phyloP scores from a whole-genome alignment of 2,888 invertebrate species.

The Homarus gammarus region DNA sequence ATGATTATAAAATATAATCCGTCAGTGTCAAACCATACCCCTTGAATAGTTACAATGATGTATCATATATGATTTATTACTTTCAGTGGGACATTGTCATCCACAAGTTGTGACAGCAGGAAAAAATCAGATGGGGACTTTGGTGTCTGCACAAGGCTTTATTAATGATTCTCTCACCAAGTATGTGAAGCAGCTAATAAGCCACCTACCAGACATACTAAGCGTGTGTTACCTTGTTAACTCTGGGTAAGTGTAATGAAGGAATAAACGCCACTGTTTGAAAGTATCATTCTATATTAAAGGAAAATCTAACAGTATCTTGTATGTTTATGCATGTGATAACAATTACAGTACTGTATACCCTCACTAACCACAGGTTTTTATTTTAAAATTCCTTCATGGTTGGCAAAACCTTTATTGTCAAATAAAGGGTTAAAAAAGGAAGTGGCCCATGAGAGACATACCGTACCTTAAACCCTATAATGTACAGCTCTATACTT shows the following conservation, averaged over 20 bases:
- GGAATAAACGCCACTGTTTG: no score
- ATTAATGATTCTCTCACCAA: slow-evolving; percentile 80
- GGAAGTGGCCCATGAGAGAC: no score
- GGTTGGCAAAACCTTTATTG: no score
- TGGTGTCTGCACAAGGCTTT: slow-evolving; percentile 81
- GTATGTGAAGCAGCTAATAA: slow-evolving; percentile 80
- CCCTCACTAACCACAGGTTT: no score
- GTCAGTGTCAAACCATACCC: neutral
- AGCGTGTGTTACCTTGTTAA: slow-evolving; percentile 81
- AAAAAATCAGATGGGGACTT: slow-evolving; percentile 80
- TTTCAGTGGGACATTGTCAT: slow-evolving; percentile 80
- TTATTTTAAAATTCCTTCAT: no score
- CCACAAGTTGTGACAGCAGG: slow-evolving; percentile 81
- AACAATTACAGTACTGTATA: no score
- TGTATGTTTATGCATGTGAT: no score
- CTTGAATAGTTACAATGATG: neutral
- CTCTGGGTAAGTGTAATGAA: slow-evolving; percentile 81
- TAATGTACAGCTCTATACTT: no score
- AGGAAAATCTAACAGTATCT: no score
- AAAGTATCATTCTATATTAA: no score
- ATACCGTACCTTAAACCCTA: no score
- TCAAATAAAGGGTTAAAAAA: no score
- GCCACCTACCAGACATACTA: slow-evolving; percentile 80
- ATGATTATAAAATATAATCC: neutral
- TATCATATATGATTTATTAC: neutral